Evolutionary conservation across 2,113 vertebrate genomes (phyloP).

Genomic region (Ia io): DNA sequence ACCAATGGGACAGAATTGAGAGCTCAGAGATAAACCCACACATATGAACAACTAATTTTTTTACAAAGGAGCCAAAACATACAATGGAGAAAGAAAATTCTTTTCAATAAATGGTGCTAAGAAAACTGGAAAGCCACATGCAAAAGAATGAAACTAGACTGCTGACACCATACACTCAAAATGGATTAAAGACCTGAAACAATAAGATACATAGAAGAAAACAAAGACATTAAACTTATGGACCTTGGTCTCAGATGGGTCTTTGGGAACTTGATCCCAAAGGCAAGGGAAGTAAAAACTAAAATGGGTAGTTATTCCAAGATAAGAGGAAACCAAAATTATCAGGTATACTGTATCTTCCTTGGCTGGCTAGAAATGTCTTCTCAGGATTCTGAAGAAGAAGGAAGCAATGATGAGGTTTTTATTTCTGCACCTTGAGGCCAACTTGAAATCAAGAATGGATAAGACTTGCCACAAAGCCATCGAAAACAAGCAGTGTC

Average conservation of each 20-base stretch:
- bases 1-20: not conserved
- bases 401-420: not conserved
- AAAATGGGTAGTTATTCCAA: not conserved
- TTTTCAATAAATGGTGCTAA: not conserved
- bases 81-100: not conserved
- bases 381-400: conserved; percentile 13
- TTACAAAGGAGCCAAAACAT: not conserved
- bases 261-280: not conserved
- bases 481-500: conserved; percentile 1
- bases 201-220: not conserved
- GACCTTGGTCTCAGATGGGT: not conserved
- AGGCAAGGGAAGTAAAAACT: not conserved
- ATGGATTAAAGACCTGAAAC: not conserved
- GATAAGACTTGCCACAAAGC: not conserved
- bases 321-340: not conserved
- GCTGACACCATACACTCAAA: not conserved
- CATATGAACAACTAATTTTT: not conserved
- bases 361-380: not conserved
- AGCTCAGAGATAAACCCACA: not conserved
- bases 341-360: not conserved
- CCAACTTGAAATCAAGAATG: conserved; percentile 22
- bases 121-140: not conserved
- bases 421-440: not conserved
- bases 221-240: not conserved
- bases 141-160: not conserved